Evolutionary conservation across 2,797 vertebrate genomes (phyloP).

Genomic region (Acipenser transmontanus): DNA sequence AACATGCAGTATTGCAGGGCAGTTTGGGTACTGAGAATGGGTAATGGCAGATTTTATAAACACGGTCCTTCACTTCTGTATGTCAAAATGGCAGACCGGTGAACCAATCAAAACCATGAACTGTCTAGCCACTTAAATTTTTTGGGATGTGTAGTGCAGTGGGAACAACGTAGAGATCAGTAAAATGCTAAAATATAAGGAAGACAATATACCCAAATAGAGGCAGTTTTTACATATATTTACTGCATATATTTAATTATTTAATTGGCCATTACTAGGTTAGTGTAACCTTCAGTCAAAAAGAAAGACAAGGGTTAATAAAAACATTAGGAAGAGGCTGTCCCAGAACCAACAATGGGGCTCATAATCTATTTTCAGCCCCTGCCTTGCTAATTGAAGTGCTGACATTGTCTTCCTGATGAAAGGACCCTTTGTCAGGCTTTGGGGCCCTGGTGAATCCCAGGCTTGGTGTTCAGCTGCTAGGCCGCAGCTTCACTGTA

Average conservation of each 20-base stretch:
- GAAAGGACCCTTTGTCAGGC: slow-evolving; percentile 75
- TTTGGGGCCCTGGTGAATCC: slow-evolving; percentile 57
- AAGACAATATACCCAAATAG: no score
- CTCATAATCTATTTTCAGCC: slow-evolving; percentile 55
- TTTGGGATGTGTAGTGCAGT: no score
- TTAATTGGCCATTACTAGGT: slow-evolving; percentile 47
- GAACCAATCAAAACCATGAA: no score
- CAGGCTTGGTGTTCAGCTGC: slow-evolving; percentile 49
- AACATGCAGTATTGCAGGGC: no score
- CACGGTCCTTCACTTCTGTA: no score
- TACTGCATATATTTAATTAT: slow-evolving; percentile 17
- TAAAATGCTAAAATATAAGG: no score
- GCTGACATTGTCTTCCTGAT: slow-evolving; percentile 64
- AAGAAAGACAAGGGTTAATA: slow-evolving; percentile 23
- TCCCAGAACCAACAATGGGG: slow-evolving; percentile 40
- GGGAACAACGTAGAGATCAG: no score
- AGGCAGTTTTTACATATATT: no score
- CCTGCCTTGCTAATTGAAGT: slow-evolving; percentile 65
- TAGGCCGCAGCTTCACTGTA: slow-evolving; percentile 41
- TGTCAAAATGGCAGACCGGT: no score
- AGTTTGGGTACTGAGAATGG: no score
- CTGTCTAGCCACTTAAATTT: no score
- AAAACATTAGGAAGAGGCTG: slow-evolving; percentile 32
- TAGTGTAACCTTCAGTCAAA: slow-evolving; percentile 27
- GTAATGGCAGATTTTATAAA: no score